Base-by-base conservation (phyloP, 2,888 invertebrate species). In the Galeruca laticollis region DNA sequence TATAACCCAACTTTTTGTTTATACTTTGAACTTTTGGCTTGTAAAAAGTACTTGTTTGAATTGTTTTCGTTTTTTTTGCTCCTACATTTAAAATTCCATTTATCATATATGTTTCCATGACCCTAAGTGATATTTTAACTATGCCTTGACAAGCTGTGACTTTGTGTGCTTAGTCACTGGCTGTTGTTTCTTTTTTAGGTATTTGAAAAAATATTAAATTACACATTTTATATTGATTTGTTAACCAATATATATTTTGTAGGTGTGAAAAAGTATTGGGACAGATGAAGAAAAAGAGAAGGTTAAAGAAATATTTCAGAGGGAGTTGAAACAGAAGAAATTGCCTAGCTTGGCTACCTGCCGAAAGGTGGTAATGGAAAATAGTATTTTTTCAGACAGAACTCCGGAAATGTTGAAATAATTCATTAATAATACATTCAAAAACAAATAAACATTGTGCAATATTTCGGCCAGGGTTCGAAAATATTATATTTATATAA, bases 391-490 rank as follows among this genome's bases (percentile, higher is more conserved):
- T 21, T n/a, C 33, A 40, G 43, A 37, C 26, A 61, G 47, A 61
- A 49, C 61, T 21, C 40, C 64, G 20, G 54, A 35, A 64, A 37
- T 64, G 43, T 54, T 64, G 18, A 64, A 64, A 54, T 37, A 54
- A 33, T 64, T 54, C 15, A 64, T 64, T 5, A 64, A 40, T 56
- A 64, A 64, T 40, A 64, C 43, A 11, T n/a, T 64, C 11, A 64
- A 64, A 64, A 64, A 47, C 35, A 37, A 37, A 37, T 37, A 37
- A 37, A 37, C 35, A 37, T 37, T 37, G 35, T 37, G 35, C 35
- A 37, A 37, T 37, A 37, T 37, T 37, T 37, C 35, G 35, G 35
- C 35, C 35, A 37, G 35, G 35, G 35, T 37, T 37, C 11, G 11
- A 37, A 37, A 37, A 37, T 37, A 37, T 37, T 37, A 37, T 37